phyloP scores from a whole-genome alignment of 1,140 invertebrate genomes.

The Cyphomyrmex costatus region DNA sequence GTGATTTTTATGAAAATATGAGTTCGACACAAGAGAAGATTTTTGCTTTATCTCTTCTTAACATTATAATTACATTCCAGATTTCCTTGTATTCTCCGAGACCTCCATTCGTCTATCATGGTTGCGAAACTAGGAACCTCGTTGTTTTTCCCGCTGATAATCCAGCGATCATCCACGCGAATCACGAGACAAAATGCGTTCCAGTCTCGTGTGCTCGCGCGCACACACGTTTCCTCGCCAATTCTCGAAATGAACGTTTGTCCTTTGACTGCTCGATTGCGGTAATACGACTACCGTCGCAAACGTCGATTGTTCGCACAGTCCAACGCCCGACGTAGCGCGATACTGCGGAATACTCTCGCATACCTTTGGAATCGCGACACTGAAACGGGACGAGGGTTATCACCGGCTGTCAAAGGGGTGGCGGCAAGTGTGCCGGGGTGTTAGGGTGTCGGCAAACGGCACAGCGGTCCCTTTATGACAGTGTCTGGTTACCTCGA shows the following conservation, averaged over 20 bases:
- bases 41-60: neutral
- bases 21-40: neutral
- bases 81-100: neutral
- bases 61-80: neutral
- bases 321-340: slow-evolving; percentile 49
- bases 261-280: slow-evolving; percentile 72
- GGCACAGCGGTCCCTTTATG: slow-evolving; percentile 63
- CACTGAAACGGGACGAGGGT: slow-evolving; percentile 73
- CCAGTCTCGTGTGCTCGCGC: neutral
- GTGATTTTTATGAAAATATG: neutral
- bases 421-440: slow-evolving; percentile 30
- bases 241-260: slow-evolving; percentile 71
- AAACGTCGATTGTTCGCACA: slow-evolving; percentile 62
- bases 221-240: neutral
- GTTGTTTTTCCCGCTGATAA: slow-evolving; percentile 11
- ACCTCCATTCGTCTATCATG: neutral
- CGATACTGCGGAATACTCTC: slow-evolving; percentile 71
- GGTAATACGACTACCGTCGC: slow-evolving; percentile 65
- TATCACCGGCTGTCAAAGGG: slow-evolving; percentile 70
- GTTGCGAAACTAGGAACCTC: neutral
- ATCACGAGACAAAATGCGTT: neutral
- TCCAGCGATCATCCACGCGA: neutral
- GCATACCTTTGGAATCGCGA: slow-evolving; percentile 72
- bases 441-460: slow-evolving; percentile 56
- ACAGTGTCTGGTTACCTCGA: slow-evolving; percentile 60